A percentile compares a stretch with the other conserved stretches of the same genome.
Conservation (phyloP, 2,113 vertebrate genomes). For the Perca schrenkii region DNA sequence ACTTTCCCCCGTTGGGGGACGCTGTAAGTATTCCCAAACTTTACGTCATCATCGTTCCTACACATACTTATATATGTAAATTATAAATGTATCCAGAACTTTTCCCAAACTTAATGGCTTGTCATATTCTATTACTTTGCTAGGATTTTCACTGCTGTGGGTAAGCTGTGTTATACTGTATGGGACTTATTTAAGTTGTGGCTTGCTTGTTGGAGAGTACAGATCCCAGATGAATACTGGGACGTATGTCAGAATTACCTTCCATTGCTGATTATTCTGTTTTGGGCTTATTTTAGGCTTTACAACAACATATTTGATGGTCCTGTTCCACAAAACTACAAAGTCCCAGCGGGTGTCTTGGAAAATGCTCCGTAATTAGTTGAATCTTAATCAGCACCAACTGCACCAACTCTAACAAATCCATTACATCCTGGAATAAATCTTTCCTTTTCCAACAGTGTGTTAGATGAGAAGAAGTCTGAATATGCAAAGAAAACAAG, state of each 20-base stretch:
- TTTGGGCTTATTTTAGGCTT: background rate
- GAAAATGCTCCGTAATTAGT: constrained; percentile 17
- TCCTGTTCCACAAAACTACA: background rate
- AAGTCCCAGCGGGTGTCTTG: constrained; percentile 14
- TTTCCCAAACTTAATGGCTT: constrained; percentile 22
- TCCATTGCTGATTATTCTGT: background rate
- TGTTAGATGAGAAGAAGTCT: background rate
- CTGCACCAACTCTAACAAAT: constrained; percentile 26
- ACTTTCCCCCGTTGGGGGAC: background rate
- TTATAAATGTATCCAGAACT: constrained; percentile 24
- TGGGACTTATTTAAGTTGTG: background rate
- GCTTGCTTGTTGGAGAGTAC: background rate
- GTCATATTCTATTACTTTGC: constrained; percentile 22
- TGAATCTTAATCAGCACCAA: constrained; percentile 19
- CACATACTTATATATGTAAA: constrained; percentile 19
- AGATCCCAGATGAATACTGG: background rate
- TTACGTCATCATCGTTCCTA: constrained; percentile 26
- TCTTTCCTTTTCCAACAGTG: background rate
- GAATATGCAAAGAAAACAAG: constrained; percentile 7
- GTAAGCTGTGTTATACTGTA: background rate
- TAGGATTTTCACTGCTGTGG: background rate
- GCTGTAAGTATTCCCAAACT: constrained; percentile 11
- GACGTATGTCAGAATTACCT: background rate
- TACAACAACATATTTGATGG: background rate
- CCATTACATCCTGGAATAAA: constrained; percentile 22